phyloP scores from a whole-genome alignment of 2,888 invertebrate genomes.

The Theodoxus fluviatilis region DNA sequence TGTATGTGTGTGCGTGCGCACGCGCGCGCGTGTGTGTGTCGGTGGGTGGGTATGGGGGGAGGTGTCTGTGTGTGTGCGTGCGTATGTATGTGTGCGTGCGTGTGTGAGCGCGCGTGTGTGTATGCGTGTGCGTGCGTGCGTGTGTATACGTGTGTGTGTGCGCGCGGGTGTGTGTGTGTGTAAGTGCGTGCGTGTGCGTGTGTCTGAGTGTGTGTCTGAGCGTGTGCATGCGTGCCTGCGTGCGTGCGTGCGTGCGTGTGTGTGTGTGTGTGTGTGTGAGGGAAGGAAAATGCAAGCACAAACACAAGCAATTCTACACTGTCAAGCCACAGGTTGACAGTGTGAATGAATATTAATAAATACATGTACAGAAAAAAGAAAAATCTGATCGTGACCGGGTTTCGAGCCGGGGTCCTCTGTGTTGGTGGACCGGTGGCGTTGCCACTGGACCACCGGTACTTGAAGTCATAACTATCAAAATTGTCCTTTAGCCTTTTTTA shows the following conservation, averaged over 20 bases:
- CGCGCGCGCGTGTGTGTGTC: conserved; percentile 7
- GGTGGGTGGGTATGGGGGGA: not conserved
- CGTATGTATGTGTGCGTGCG: not conserved
- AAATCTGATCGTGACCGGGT: too few species aligned
- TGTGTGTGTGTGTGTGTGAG: not conserved
- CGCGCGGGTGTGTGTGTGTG: not conserved
- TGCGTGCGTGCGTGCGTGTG: not conserved
- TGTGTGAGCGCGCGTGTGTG: not conserved
- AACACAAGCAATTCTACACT: too few species aligned
- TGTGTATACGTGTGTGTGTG: not conserved
- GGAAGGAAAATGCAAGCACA: too few species aligned
- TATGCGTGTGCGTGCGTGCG: not conserved
- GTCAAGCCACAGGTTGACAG: too few species aligned
- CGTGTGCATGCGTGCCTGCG: not conserved
- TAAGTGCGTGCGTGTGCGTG: not conserved
- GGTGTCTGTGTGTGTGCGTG: conserved; percentile 11
- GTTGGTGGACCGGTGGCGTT: too few species aligned
- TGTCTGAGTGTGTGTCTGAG: not conserved
- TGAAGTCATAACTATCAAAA: too few species aligned
- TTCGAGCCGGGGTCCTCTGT: too few species aligned
- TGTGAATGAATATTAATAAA: too few species aligned
- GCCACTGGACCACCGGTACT: too few species aligned
- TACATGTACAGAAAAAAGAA: too few species aligned
- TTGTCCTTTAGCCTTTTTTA: too few species aligned
- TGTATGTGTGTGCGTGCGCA: conserved; percentile 1